Evolutionary conservation across 2,113 vertebrate genomes (phyloP).

Genomic region (Microtus montanus): DNA sequence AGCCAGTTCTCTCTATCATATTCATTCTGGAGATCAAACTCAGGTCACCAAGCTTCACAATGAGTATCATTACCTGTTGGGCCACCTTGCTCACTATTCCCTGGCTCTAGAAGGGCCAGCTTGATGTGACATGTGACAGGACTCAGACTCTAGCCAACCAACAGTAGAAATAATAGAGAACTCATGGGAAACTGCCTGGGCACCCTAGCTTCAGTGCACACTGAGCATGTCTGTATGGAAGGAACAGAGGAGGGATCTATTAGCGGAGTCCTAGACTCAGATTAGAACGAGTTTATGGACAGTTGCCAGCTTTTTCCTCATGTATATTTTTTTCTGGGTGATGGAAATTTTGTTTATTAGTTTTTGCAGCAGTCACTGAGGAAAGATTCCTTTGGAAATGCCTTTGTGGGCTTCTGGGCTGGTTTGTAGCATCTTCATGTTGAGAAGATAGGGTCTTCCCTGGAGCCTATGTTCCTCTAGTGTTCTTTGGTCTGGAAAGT

Average conservation of each 20-base stretch:
- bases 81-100: too few species aligned
- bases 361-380: not conserved
- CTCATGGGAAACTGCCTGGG: fast-evolving
- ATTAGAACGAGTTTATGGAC: not conserved
- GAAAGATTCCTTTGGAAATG: not conserved
- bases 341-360: not conserved
- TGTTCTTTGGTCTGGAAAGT: not conserved
- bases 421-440: not conserved
- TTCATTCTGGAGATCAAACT: not conserved
- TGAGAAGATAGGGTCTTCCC: not conserved
- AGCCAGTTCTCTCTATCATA: not conserved
- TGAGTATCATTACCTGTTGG: too few species aligned
- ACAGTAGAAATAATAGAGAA: not conserved
- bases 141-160: not conserved
- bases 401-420: not conserved
- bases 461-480: not conserved
- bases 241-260: fast-evolving
- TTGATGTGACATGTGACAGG: too few species aligned
- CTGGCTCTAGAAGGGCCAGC: not conserved
- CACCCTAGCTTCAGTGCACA: not conserved
- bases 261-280: too few species aligned
- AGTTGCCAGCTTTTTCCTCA: not conserved
- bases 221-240: fast-evolving
- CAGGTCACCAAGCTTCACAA: not conserved
- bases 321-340: not conserved